These are phyloP conservation scores for Archilochus colubris DNA, from an alignment of 2,113 vertebrate genomes.

Conservation along the genomic window DNA sequence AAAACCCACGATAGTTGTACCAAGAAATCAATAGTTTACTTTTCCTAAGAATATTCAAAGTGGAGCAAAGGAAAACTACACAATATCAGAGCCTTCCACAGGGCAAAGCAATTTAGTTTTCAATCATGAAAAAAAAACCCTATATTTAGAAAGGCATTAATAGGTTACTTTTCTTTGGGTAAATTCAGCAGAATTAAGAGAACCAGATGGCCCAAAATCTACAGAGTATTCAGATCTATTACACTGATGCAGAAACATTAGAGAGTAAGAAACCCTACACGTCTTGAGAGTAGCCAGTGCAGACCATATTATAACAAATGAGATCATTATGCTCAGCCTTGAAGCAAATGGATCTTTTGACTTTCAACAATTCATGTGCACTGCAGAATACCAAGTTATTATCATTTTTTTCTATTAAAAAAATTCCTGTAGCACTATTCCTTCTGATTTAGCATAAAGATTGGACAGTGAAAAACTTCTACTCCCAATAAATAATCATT, in stretches of 20 bases:
- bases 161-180: conserved; percentile 3
- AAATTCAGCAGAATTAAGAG: conserved; percentile 13
- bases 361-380: neutral
- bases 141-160: conserved; percentile 34
- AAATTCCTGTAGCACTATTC: neutral
- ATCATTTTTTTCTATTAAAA: neutral
- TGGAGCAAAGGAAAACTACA: neutral
- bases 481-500: neutral
- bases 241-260: conserved; percentile 35
- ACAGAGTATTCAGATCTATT: conserved; percentile 16
- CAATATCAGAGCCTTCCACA: neutral
- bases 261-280: conserved; percentile 31
- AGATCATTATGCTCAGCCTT: conserved; percentile 15
- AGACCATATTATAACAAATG: conserved; percentile 34
- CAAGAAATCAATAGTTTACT: neutral
- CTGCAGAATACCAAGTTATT: neutral
- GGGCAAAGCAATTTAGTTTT: conserved; percentile 13
- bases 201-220: conserved; percentile 44
- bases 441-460: neutral
- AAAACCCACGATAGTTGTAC: neutral
- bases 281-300: conserved; percentile 5
- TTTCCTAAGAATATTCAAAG: neutral
- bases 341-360: conserved; percentile 38
- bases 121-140: neutral
- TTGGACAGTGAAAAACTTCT: neutral